Conservation (phyloP, 2,888 invertebrate genomes). For the Lasioglossum calceatum region DNA sequence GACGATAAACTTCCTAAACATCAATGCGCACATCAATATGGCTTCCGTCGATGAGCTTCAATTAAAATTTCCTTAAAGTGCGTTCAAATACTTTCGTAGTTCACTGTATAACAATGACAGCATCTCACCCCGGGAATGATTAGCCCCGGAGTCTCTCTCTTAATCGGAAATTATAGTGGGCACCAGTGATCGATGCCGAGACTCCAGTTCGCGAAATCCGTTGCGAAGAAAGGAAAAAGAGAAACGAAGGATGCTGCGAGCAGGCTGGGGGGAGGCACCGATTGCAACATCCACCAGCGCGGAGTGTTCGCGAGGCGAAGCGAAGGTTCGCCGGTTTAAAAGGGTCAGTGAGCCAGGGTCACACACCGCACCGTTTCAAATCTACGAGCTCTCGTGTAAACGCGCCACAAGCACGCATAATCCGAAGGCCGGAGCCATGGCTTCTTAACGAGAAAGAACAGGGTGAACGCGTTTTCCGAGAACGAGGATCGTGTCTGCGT, state of each 20-base stretch:
- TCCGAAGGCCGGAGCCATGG: slow-evolving; percentile 55
- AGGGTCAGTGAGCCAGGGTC: slow-evolving; percentile 83
- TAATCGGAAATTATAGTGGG: not conserved
- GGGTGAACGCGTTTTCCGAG: slow-evolving; percentile 56
- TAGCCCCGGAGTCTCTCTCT: not conserved
- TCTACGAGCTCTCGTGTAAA: slow-evolving; percentile 59
- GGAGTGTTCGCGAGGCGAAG: slow-evolving; percentile 61
- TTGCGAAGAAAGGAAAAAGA: not conserved
- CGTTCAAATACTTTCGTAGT: no score
- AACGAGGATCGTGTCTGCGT: not conserved
- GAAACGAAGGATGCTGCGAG: slow-evolving; percentile 43
- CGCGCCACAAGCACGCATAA: slow-evolving; percentile 57
- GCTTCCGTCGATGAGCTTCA: no score
- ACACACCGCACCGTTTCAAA: slow-evolving; percentile 66
- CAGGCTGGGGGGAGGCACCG: slow-evolving; percentile 20
- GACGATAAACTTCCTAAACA: no score
- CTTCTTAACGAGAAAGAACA: slow-evolving; percentile 44
- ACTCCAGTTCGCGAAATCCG: not conserved
- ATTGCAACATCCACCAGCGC: slow-evolving; percentile 58
- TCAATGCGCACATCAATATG: no score
- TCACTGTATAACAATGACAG: no score
- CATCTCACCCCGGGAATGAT: not conserved
- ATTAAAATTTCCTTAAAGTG: no score
- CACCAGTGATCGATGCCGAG: not conserved
- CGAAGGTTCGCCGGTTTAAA: slow-evolving; percentile 75